Evolutionary conservation across 2,888 invertebrate genomes (phyloP), one percentile per base, ranked within the genome.

Genomic region (Zele albiditarsus): DNA sequence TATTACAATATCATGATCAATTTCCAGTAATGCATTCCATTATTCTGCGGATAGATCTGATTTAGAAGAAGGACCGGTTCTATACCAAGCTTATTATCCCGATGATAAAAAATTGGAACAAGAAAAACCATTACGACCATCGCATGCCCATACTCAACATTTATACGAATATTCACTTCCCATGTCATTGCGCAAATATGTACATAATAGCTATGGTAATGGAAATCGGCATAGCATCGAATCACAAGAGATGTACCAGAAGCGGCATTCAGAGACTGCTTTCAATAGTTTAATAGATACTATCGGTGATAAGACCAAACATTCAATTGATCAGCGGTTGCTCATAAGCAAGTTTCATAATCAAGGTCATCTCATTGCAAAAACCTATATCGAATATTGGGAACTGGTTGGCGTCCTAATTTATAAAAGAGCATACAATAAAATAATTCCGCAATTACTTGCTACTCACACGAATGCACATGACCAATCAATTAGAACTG

Each of bases 61-160:
- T 63, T 78, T 85, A 10, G 80, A 81, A 49, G 80, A 80, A 27
- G 83, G 85, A 4, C 87, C 87, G 0, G 84, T 87, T 0, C 77
- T 86, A 31, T 87, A 87, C 70, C 85, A 87, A 67, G 86, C 86
- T 0, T 87, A 87, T 67, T 87, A 87, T 67, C 85, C 87, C 3
- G 83, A 76, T 4, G 67, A 73, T 38, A 3, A 28, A 2, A 62
- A 28, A n/a, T n/a, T 31, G n/a, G 12, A 62, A 31, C 27, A n/a
- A 33, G 25, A 16, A 62, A 82, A 82, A 49, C 76, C 75, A 49
- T 83, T 78, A 38, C 79, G 2, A 14, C 42, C n/a, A 46, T 46
- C 46, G 3, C 46, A n/a, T 5, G n/a, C 5, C 1, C 2, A 2
- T 46, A n/a, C n/a, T n/a, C 46, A n/a, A 46, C 16, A 46, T 46